Base-by-base conservation (phyloP, 2,113 vertebrate species). In the Chionodraco myersi region DNA sequence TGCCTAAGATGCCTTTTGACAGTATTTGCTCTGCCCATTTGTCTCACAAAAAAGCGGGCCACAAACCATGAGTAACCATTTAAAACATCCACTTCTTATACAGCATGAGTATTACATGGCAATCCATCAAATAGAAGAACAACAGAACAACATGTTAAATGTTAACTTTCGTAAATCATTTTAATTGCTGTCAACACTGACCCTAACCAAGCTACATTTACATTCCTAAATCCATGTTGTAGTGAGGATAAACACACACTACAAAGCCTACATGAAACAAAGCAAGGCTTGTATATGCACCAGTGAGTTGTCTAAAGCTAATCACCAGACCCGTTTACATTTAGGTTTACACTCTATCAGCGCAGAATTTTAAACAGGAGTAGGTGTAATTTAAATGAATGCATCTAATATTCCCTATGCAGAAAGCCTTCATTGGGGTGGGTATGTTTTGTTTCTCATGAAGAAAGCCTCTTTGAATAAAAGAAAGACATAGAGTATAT, bases 361-460 rank as follows among this genome's bases (percentile, higher is more conserved):
- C 56, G 59, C 7, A 7, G 52, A 47, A 60, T 75, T 80, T 75
- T 81, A 44, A 76, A 66, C 54, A 71, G 54, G 58, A 5, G 34
- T 67, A 79, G 69, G 59, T 76, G 58, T 62, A 45, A 41, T 72
- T 52, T 74, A 36, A 76, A 61, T n/a, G 10, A 69, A 83, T 45
- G 11, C 48, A 61, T 78, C 57, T 5, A 21, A 59, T 79, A 80
- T 51, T 54, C 48, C 57, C 58, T 51, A 76, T 73, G 72, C 2
- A 75, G 70, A 23, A 74, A 69, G 81, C 72, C 57, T 58, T 82
- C 15, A 10, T 21, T 71, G 26, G 74, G 65, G 51, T 63, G 26
- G 21, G 68, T 81, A 67, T 83, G 85, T 84, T 80, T 52, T 71
- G 71, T 71, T 74, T 51, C 10, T 67, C 30, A 23, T 60, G 58